phyloP scores from a whole-genome alignment of 1,140 invertebrate genomes.

The Caerostris darwini region DNA sequence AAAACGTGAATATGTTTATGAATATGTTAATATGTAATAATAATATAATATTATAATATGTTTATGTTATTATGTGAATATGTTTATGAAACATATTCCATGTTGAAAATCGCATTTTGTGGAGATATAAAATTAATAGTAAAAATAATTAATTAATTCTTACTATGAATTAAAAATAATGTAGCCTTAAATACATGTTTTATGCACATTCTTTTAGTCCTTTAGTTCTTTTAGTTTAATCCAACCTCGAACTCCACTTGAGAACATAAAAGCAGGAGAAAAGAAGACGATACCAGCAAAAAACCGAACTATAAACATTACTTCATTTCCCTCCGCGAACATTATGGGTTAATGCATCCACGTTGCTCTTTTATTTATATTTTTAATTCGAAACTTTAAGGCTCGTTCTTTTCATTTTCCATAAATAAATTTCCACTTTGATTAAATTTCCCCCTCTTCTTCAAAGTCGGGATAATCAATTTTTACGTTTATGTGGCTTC shows the following conservation, averaged over 20 bases:
- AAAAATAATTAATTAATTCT: background rate
- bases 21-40: no score
- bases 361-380: background rate
- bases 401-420: background rate
- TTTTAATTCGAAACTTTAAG: conserved; percentile 6
- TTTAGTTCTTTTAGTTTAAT: no score
- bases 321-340: background rate
- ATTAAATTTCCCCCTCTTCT: conserved; percentile 33
- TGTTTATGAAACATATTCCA: no score
- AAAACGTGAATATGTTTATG: no score
- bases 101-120: no score
- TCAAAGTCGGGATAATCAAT: background rate
- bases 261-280: background rate
- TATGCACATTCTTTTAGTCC: background rate
- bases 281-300: background rate
- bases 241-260: background rate
- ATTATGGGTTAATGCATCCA: background rate
- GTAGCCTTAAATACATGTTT: background rate
- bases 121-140: no score
- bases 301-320: background rate
- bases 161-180: background rate
- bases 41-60: no score
- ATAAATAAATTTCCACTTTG: conserved; percentile 57
- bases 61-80: no score
- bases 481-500: background rate